Percentiles rank a stretch among this genome's conserved stretches.
phyloP scores from a whole-genome alignment of 2,888 invertebrate species.

The Drosophila meridionalis region DNA sequence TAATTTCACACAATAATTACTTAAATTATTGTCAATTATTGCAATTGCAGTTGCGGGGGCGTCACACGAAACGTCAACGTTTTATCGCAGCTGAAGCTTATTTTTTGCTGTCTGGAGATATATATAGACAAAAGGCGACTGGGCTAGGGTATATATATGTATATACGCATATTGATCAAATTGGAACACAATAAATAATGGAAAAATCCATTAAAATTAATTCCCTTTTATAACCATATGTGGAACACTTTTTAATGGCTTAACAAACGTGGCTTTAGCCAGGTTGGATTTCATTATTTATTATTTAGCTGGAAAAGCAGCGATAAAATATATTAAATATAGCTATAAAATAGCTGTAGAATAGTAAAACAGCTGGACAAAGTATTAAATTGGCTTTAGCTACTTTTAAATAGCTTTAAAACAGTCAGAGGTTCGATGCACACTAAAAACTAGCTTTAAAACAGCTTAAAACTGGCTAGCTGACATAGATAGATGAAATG shows the following conservation, averaged over 20 bases:
- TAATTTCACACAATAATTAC: conserved; percentile 70
- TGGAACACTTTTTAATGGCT: conserved; percentile 4
- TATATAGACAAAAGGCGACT: conserved; percentile 10
- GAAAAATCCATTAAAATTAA: conserved; percentile 3
- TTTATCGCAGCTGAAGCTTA: conserved; percentile 25
- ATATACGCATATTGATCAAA: not conserved
- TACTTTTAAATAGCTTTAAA: not conserved
- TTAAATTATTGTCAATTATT: conserved; percentile 77
- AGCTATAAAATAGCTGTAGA: not conserved
- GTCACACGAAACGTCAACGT: conserved; percentile 49
- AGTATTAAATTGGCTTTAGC: not conserved
- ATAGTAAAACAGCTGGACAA: not conserved
- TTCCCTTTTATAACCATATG: not conserved
- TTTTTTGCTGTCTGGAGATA: conserved; percentile 5
- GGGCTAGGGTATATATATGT: not conserved
- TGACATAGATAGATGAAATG: too few species aligned
- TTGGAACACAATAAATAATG: not conserved
- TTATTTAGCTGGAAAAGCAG: not conserved
- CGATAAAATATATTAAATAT: not conserved
- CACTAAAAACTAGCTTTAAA: not conserved
- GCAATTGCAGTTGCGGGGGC: conserved; percentile 66
- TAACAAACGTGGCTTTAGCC: not conserved
- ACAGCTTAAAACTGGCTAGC: not conserved
- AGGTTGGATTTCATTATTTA: not conserved
- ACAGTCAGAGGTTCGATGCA: too few species aligned